Base-by-base conservation (phyloP, 1,140 invertebrate species). In the Listronotus oregonensis region DNA sequence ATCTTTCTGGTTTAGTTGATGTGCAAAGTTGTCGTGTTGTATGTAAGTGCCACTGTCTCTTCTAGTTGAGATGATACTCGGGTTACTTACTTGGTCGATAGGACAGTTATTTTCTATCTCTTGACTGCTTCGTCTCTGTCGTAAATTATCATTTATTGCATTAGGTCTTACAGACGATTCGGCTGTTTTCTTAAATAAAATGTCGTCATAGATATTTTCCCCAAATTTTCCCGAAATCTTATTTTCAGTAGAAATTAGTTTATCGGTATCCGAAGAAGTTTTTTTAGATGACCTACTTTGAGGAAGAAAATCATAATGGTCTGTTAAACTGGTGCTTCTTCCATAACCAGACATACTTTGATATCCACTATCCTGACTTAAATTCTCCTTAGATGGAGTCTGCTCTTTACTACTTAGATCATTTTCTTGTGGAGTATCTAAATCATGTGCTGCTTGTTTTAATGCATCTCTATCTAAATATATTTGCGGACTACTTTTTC, bases 341-440 rank as follows among this genome's bases (percentile, higher is more conserved):
- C 58, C 43, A 39, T 62, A 57, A 37, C 61, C 21, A 66, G 61
- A 65, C 1, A 59, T 27, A 75, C 79, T 47, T 75, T 77, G 66
- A 73, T 73, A 66, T 81, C 83, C 4, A 4, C 84, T 83, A 44
- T 83, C 81, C 70, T 87, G 86, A 52, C 89, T 76, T 57, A 88
- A 85, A 58, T 88, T 86, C 12, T 84, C 85, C 69, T 69, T 65
- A 0, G 73, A 69, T 39, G 66, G 69, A 10, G 65, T 69, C 46
- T 73, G 64, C 12, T 71, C 50, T 62, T 71, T 70, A 18, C 58
- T 57, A 10, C 56, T 64, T 37, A 55, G 55, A n/a, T 66, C 52
- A 17, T 58, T 50, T 18, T 57, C 52, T 46, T 59, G 34, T 15
- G 54, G 60, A 31, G 57, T 67, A 55, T 60, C 62, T 31, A 37